Evolutionary conservation across 37 sponge, comb jelly and placozoan species (phyloP), one percentile per base, ranked within the genome.

Genomic region (Halisarca cf. caerulea): DNA sequence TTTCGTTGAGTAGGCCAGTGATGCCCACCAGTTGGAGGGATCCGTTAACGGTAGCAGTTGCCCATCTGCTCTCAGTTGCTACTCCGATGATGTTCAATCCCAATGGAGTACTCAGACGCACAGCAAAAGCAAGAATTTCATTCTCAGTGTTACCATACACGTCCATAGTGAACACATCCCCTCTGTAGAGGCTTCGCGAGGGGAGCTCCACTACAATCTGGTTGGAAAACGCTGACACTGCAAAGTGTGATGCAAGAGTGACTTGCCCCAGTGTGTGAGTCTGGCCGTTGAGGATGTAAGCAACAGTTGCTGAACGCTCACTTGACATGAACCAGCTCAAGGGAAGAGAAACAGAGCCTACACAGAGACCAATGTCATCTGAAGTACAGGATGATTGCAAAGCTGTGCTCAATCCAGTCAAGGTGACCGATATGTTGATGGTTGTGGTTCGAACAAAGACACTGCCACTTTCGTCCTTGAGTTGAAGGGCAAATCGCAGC

Each of bases 401-500:
- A 18, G 25, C 42, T 11, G 24, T 17, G 2, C 25, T 37, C 0
- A 25, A 24, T 2, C 24, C 45, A 2, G 42, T 8, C 24, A 40
- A 44, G 34, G 69, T 69, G 23, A 78, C 72, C 61, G 2, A 3
- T 25, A 78, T 55, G 17, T 32, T 34, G 24, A 90, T 87, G 7
- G 24, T 58, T 6, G 82, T 59, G 21, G 82, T n/a, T 35, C 23
- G 40, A 6, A 59, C 42, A 2, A 82, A 85, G 14, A 89, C 85
- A 47, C 79, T 81, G 58, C 55, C n/a, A 42, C 44, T 24, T 2
- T 47, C 59, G 42, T 93, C 94, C 37, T 88, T 89, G 2, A 84
- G 87, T 81, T 93, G 94, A 8, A 87, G 66, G 23, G 88, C 88
- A n/a, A 93, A 21, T 9, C 88, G 70, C 24, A 37, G 24, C 20